Evolutionary conservation across 2,113 vertebrate genomes (phyloP).

Genomic region (Rissa tridactyla): DNA sequence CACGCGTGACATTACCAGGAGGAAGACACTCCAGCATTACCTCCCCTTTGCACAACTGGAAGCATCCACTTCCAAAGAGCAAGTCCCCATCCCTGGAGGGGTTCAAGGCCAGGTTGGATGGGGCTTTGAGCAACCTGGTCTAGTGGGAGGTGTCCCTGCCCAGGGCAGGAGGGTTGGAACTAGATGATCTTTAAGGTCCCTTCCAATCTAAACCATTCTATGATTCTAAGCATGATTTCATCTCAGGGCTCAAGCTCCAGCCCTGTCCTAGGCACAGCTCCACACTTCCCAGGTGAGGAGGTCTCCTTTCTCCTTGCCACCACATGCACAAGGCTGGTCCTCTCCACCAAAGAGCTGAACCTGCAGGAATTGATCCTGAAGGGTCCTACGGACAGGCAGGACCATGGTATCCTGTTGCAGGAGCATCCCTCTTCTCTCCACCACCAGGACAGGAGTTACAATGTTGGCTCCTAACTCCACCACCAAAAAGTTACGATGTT

Average conservation of each 20-base stretch:
- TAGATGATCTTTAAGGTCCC: not conserved
- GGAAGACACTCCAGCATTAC: not conserved
- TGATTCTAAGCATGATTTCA: not conserved
- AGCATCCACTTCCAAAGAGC: not conserved
- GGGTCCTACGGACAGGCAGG: not conserved
- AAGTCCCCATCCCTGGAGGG: not conserved
- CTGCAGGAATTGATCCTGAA: not conserved
- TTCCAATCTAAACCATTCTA: not conserved
- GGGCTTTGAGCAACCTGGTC: not conserved
- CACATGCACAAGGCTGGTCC: not conserved
- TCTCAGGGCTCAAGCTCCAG: not conserved
- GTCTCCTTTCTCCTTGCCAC: not conserved
- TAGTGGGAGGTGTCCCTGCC: not conserved
- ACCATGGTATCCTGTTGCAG: fast-evolving
- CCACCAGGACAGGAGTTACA: not conserved
- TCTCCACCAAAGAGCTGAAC: not conserved
- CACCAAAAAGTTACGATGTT: not conserved
- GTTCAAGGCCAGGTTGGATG: not conserved
- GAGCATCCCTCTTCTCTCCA: not conserved
- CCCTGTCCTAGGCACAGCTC: not conserved
- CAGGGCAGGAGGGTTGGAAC: not conserved
- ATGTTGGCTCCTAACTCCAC: no score
- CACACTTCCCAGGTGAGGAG: not conserved
- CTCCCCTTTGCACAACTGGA: not conserved
- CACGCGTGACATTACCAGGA: fast-evolving